Evolutionary conservation across 2,113 vertebrate species (phyloP), one percentile per base, ranked within the genome.

Genomic region (Syngnathoides biaculeatus): DNA sequence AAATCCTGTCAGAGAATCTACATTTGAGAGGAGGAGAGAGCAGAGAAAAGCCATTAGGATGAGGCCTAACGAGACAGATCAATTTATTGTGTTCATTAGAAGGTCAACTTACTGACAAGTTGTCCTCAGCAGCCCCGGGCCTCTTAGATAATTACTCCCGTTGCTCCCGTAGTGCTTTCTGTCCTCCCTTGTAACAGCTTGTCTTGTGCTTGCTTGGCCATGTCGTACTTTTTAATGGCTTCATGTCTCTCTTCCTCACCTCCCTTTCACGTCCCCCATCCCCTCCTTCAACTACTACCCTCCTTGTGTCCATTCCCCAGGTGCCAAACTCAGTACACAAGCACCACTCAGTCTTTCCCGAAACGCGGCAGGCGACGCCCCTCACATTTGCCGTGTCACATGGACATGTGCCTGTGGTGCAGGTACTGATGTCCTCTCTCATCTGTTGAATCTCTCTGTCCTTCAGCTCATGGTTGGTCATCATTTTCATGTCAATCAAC

Each of bases 371-470:
- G 93, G 97, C 94, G 93, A 99, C 97, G 83, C 93, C 97, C 83
- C 94, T 99, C 93, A 98, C 97, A 87, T 98, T 98, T 89, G 96
- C 97, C 84, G 95, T 98, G 91, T 95, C 98, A 82, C 96, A 98
- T 86, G 96, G 96, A 93, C 97, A 99, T 92, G 94, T 99, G 91
- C 96, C 97, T 88, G 96, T 98, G 92, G 94, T 97, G 91, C 97
- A 98, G 97, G 97, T 99, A 92, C 89, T 90, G 78, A 89, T 69
- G 48, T 76, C 80, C 67, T 79, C 26, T 56, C 82, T 87, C 83
- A 84, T 74, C 82, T 86, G 79, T 85, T 13, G 69, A 77, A 66
- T 87, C 56, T 79, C 62, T n/a, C 75, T 81, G 75, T 88, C 79
- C 76, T 63, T 80, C 80, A 78, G 71, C 75, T 82, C 84, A 73